Conservation (phyloP, 2,113 vertebrate genomes). For the Phrynosoma platyrhinos region DNA sequence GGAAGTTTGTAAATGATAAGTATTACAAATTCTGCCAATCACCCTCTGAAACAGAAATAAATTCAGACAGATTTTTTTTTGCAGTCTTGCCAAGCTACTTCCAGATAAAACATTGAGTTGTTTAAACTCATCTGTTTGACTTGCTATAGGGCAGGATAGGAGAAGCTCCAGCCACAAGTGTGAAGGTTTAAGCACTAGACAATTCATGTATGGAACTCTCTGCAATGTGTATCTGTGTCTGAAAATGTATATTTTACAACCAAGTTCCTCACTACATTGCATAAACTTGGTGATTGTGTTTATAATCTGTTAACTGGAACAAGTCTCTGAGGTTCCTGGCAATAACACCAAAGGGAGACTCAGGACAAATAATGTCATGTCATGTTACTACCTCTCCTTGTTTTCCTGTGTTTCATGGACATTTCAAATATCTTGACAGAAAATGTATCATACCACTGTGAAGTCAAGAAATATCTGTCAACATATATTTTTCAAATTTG, state of each 20-base stretch:
- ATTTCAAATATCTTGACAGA: conserved; percentile 34
- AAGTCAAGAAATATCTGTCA: conserved; percentile 21
- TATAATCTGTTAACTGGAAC: background rate
- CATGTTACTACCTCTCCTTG: conserved; percentile 9
- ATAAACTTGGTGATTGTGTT: background rate
- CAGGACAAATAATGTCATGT: background rate
- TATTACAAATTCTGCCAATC: conserved; percentile 19
- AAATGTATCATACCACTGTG: conserved; percentile 27
- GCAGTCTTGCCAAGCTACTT: background rate
- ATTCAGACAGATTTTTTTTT: conserved; percentile 6
- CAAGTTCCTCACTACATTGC: background rate
- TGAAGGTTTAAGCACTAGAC: background rate
- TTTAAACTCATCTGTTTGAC: background rate
- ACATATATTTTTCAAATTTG: conserved; percentile 26
- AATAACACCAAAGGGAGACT: background rate
- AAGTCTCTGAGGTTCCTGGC: conserved; percentile 1
- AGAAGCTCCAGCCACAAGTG: background rate
- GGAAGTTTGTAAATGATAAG: background rate
- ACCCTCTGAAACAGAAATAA: conserved; percentile 2
- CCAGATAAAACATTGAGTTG: background rate
- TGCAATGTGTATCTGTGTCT: conserved; percentile 1
- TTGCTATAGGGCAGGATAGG: background rate
- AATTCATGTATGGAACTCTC: conserved; percentile 2
- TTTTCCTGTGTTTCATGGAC: background rate
- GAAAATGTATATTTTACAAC: conserved; percentile 20